Percentiles rank a stretch among this genome's conserved stretches.
phyloP scores from a whole-genome alignment of 2,797 vertebrate species.

The Lacerta agilis region DNA sequence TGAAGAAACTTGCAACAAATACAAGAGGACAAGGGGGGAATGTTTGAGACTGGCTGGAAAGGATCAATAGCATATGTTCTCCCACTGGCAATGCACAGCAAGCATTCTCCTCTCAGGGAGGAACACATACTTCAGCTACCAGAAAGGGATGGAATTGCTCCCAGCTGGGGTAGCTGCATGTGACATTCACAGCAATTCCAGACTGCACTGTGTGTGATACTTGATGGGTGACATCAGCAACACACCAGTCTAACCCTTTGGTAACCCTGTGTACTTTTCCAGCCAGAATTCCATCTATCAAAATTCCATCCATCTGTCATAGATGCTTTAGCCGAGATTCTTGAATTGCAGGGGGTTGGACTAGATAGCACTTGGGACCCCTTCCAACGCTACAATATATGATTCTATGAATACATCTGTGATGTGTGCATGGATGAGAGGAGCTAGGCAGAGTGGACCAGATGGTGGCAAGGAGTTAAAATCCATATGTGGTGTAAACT shows the following conservation, averaged over 20 bases:
- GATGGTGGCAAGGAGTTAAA: background rate
- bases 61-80: slow-evolving; percentile 16
- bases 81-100: slow-evolving; percentile 14
- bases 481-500: background rate
- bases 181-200: slow-evolving; percentile 62
- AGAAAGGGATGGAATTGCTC: slow-evolving; percentile 55
- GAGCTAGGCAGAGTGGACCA: rapidly evolving
- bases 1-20: background rate
- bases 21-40: slow-evolving; percentile 2
- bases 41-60: slow-evolving; percentile 16
- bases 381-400: too few species aligned
- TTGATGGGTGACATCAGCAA: slow-evolving; percentile 56
- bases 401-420: background rate
- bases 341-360: too few species aligned
- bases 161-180: slow-evolving; percentile 43
- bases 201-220: slow-evolving; percentile 49
- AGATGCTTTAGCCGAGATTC: too few species aligned
- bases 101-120: slow-evolving; percentile 52
- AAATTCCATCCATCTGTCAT: too few species aligned
- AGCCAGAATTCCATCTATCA: slow-evolving; percentile 36
- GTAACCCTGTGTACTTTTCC: background rate
- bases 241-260: slow-evolving; percentile 23
- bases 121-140: slow-evolving; percentile 42
- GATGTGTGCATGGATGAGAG: background rate
- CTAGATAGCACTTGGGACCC: too few species aligned